A percentile compares a stretch with the other conserved stretches of the same genome.
These are phyloP conservation scores for Patella pellucida DNA, from an alignment of 2,888 invertebrate species.

Conservation along the genomic window DNA sequence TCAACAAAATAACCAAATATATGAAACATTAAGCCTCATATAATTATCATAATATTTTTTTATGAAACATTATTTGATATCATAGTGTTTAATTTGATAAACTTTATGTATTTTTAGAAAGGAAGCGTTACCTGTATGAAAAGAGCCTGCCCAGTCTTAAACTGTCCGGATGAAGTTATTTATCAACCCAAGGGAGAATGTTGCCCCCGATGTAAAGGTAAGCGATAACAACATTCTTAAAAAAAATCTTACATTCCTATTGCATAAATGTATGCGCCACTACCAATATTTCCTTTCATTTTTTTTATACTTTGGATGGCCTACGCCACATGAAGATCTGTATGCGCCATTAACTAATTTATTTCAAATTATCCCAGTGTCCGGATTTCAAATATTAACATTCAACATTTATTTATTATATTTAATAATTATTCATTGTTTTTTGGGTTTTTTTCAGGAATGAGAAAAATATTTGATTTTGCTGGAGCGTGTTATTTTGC, in stretches of 20 bases:
- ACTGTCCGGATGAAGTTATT: slow-evolving; percentile 82
- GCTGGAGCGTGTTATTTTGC: slow-evolving; percentile 80
- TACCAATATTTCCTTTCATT: too few relatives aligned
- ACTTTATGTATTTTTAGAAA: slow-evolving; percentile 66
- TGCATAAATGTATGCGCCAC: too few relatives aligned
- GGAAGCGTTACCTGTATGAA: slow-evolving; percentile 84
- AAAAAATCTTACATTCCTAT: too few relatives aligned
- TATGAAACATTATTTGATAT: not conserved
- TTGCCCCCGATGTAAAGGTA: slow-evolving; percentile 78
- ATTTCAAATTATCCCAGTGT: too few relatives aligned
- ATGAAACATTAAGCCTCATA: too few relatives aligned
- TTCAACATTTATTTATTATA: too few relatives aligned
- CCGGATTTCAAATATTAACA: too few relatives aligned
- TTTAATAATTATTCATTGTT: not conserved
- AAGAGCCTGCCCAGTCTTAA: slow-evolving; percentile 89
- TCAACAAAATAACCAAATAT: too few relatives aligned
- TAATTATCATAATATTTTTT: not conserved
- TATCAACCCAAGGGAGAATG: slow-evolving; percentile 84
- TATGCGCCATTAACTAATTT: too few relatives aligned
- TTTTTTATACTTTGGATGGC: too few relatives aligned
- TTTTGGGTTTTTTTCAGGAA: slow-evolving; percentile 66
- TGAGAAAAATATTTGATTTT: slow-evolving; percentile 72
- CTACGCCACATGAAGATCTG: too few relatives aligned
- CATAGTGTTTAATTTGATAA: not conserved
- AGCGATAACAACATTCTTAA: not conserved